Evolutionary conservation across 2,888 invertebrate genomes (phyloP).

Genomic region (Rotaria magnacalcarata): DNA sequence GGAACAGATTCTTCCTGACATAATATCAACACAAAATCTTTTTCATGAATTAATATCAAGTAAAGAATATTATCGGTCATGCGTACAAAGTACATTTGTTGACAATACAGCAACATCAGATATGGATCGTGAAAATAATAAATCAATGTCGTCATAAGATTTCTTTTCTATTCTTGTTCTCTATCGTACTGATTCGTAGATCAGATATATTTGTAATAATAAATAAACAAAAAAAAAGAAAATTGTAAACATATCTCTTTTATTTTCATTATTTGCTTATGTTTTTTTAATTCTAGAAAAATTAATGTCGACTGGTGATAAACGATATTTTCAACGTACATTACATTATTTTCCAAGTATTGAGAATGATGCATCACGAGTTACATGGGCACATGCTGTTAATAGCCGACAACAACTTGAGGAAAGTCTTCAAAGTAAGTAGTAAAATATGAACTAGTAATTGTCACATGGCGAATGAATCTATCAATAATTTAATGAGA

Average conservation of each 20-base stretch:
- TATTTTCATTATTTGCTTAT: too few species aligned
- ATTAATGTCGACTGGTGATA: background rate
- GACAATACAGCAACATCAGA: background rate
- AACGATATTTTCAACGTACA: conserved; percentile 46
- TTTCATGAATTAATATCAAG: conserved; percentile 37
- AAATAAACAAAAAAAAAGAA: background rate
- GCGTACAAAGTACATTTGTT: background rate
- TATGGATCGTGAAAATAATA: background rate
- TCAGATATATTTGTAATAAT: conserved; percentile 18
- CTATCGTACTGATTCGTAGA: background rate
- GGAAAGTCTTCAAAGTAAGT: conserved; percentile 50
- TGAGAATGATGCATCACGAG: conserved; percentile 52
- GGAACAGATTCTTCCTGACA: background rate
- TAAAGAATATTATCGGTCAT: conserved; percentile 22
- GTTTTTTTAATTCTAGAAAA: background rate
- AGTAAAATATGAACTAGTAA: background rate
- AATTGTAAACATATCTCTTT: too few species aligned
- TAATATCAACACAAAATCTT: conserved; percentile 32
- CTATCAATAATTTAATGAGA: too few species aligned
- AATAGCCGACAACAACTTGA: conserved; percentile 50
- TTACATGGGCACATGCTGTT: conserved; percentile 52
- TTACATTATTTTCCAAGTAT: conserved; percentile 51
- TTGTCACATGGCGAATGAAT: too few species aligned
- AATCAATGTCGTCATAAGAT: background rate
- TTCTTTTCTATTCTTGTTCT: background rate